Evolutionary conservation across 2,888 invertebrate species (phyloP).

Genomic region (Drosophila paracracens): DNA sequence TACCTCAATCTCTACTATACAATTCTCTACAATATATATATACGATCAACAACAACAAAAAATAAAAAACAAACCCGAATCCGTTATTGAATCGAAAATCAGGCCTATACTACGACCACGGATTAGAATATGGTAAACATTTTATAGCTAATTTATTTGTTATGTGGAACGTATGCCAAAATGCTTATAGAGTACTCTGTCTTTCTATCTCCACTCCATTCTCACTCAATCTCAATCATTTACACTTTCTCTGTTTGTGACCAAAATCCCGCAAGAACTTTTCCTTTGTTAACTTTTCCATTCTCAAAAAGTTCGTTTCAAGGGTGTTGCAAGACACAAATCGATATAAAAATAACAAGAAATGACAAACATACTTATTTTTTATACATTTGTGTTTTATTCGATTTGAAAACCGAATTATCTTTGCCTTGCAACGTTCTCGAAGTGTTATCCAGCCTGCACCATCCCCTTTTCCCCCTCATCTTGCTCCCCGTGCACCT

Average conservation of each 20-base stretch:
- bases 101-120: constrained; percentile 95
- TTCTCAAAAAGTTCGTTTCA: constrained; percentile 1
- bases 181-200: constrained; percentile 44
- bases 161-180: constrained; percentile 58
- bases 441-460: constrained; percentile 13
- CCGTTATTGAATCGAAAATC: constrained; percentile 74
- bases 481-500: constrained; percentile 25
- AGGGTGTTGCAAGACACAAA: constrained; percentile 10
- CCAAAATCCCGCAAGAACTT: neutral
- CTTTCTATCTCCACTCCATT: neutral
- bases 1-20: constrained; percentile 31
- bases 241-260: constrained; percentile 16
- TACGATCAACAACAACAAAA: constrained; percentile 38
- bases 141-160: constrained; percentile 79
- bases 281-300: neutral
- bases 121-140: constrained; percentile 96
- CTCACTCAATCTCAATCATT: neutral
- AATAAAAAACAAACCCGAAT: constrained; percentile 38
- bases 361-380: neutral
- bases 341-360: neutral
- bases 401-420: constrained; percentile 8
- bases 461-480: neutral
- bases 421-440: constrained; percentile 25
- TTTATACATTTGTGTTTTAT: neutral
- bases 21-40: constrained; percentile 28